Base-by-base conservation (phyloP, 2,113 vertebrate genomes). In the Gymnogyps californianus region DNA sequence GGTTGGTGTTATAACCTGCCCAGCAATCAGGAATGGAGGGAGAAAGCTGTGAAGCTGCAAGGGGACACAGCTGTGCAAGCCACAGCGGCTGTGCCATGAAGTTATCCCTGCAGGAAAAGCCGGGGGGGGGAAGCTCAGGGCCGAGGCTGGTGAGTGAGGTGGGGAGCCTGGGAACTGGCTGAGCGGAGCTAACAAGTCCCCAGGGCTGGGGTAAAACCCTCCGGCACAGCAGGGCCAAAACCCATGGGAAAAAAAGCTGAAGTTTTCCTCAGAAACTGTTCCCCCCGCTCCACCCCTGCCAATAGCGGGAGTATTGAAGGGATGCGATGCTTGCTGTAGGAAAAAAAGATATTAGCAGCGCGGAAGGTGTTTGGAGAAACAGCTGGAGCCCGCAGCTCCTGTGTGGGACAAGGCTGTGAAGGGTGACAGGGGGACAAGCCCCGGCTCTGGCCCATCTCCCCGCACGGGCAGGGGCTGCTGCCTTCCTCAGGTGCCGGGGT, bases 231-330 rank as follows among this genome's bases (percentile, higher is more conserved):
- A 70, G 59, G 40, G 11, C 24, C 38, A 83, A 76, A 91, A 55
- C 12, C 32, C n/a, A 11, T 2, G 29, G 55, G 62, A 9, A 36
- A 49, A 51, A 57, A 76, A 44, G 7, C 12, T 9, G 13, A 57
- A 29, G 17, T 46, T 84, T 69, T 74, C 46, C 36, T 69, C n/a
- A 36, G 36, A 69, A 74, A 42, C 18, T 22, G 3, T 38, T 74
- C 44, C 3, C 3, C 29, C 13, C 2, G 0, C 22, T 87, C 32
- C 58, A 55, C 8, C 49, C 13, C 40, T 26, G 21, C 47, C 42
- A 42, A 6, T 3, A 57, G 36, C 3, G 7, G 0, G 10, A 61
- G 25, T 24, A 6, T 0, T 11, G 46, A 71, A 57, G 58, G 26
- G 36, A 47, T 52, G 47, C 8, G 9, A 8, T 14, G 6, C 7